phyloP scores from a whole-genome alignment of 2,888 invertebrate species.

The Oscheius sp. region DNA sequence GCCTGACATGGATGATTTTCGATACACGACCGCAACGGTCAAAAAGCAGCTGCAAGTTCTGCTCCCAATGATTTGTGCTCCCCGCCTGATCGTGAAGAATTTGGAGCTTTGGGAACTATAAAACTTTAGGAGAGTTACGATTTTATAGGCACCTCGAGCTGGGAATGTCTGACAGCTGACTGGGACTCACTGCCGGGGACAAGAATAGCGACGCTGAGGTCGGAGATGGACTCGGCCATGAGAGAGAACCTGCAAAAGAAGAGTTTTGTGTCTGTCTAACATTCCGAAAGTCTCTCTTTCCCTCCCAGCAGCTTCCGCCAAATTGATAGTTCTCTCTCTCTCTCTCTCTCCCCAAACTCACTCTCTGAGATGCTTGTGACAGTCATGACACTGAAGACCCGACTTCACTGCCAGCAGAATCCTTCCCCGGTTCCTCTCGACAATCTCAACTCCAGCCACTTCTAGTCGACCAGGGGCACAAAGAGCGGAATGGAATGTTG shows the following conservation, averaged over 20 bases:
- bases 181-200: slow-evolving; percentile 47
- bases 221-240: slow-evolving; percentile 35
- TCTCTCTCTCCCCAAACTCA: slow-evolving; percentile 1
- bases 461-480: slow-evolving; percentile 29
- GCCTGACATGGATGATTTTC: slow-evolving; percentile 28
- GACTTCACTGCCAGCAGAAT: slow-evolving; percentile 19
- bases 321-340: neutral
- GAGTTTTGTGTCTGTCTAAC: too few relatives aligned
- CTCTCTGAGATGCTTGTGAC: slow-evolving; percentile 34
- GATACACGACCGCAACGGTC: slow-evolving; percentile 51
- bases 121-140: neutral
- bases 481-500: slow-evolving; percentile 4
- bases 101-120: slow-evolving; percentile 49
- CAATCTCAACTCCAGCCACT: slow-evolving; percentile 19
- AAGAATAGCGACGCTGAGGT: slow-evolving; percentile 38
- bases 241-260: slow-evolving; percentile 20
- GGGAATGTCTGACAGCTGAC: slow-evolving; percentile 38
- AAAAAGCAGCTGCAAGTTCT: slow-evolving; percentile 43
- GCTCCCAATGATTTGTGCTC: slow-evolving; percentile 28
- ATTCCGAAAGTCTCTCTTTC: neutral
- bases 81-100: slow-evolving; percentile 43
- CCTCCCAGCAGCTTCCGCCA: neutral
- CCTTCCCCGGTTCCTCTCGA: slow-evolving; percentile 20
- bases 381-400: slow-evolving; percentile 33
- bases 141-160: slow-evolving; percentile 28